These are phyloP conservation scores for Delphinapterus leucas DNA, from an alignment of 2,113 vertebrate genomes.

Conservation along the genomic window DNA sequence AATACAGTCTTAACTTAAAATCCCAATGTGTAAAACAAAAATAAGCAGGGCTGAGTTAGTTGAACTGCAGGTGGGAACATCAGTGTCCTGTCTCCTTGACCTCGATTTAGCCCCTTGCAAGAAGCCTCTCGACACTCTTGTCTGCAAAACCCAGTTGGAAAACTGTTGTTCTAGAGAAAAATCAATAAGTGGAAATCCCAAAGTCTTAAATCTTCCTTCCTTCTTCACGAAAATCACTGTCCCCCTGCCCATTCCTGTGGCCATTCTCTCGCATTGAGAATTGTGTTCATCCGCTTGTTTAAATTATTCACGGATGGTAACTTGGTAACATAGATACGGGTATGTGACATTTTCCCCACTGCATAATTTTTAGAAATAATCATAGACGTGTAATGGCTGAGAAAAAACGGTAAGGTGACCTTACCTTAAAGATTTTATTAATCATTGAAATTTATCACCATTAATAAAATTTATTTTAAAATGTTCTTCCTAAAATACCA, in stretches of 20 bases:
- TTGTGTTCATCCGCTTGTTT: neutral
- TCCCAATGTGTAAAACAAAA: neutral
- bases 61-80: neutral
- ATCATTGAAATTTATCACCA: neutral
- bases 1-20: neutral
- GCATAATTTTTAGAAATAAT: neutral
- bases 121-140: neutral
- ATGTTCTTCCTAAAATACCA: neutral
- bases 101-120: neutral
- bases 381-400: neutral
- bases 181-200: neutral
- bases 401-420: neutral
- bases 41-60: neutral
- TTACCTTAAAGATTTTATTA: neutral
- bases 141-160: neutral
- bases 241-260: neutral
- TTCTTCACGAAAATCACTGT: neutral
- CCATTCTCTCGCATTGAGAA: neutral
- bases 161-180: neutral
- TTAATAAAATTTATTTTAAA: constrained; percentile 18
- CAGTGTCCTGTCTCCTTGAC: neutral
- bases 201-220: neutral
- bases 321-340: neutral
- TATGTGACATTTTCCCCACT: neutral
- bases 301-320: neutral